Evolutionary conservation across 2,113 vertebrate genomes (phyloP), one percentile per base, ranked within the genome.

Genomic region (Leiothrix lutea): DNA sequence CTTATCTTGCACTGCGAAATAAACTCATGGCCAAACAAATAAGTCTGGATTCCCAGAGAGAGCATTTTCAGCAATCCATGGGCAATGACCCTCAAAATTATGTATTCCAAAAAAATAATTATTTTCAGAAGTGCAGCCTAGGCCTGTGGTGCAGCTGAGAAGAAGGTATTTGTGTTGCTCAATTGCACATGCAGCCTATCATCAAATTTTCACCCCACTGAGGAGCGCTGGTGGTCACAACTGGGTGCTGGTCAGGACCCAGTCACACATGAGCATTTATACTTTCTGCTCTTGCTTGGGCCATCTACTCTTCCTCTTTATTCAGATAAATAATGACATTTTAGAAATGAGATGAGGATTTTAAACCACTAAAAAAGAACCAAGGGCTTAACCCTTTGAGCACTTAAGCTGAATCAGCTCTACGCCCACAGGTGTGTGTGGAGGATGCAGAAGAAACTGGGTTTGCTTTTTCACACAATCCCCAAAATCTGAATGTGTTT

Each of bases 51-150:
- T 96, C 69, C 61, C 93, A 94, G 62, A 70, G 94, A 72, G 80
- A 73, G 62, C 15, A 0, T 91, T 96, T 96, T 86, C 90, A 88
- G 80, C 92, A 93, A 61, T 95, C 86, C 92, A 53, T 64, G 78
- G 92, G 90, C 96, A 97, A 97, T 95, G 94, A 97, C 95, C 95
- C 97, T 96, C 94, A 95, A 95, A 94, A 95, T 93, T 82, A 89
- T 91, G 48, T 91, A 92, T 94, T 93, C 53, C 86, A 94, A 95
- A 86, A 88, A 88, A 88, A 78, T 20, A 80, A 93, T 71, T 94
- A 75, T 91, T 90, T 92, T 94, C 94, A 88, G 66, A 77, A 92
- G 82, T 74, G 84, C 54, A 84, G 83, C 65, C 64, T 70, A 67
- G 58, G 79, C 75, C 71, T 80, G 47, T 51, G 48, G 61, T 40